Base-by-base conservation (phyloP, 2,888 invertebrate genomes). In the Abrostola triplasia region DNA sequence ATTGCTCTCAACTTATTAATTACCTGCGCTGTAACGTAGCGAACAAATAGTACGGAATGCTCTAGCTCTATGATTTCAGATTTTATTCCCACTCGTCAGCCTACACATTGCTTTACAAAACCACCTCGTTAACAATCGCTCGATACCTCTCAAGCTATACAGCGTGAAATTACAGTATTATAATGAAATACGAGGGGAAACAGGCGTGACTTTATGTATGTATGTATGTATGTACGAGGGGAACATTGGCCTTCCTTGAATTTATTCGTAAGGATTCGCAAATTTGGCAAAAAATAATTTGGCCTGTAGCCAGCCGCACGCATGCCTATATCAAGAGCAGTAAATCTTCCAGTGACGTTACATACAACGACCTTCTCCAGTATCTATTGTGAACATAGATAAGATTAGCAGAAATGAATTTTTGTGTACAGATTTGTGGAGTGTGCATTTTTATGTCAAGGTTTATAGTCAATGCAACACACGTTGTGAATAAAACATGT, bases 201-300 rank as follows among this genome's bases (percentile, higher is more conserved):
- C n/a, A n/a, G n/a, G n/a, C n/a, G n/a, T n/a, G n/a, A n/a, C n/a
- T n/a, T n/a, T n/a, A n/a, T n/a, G n/a, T n/a, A n/a, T n/a, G n/a
- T n/a, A n/a, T n/a, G n/a, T n/a, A n/a, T n/a, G n/a, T n/a, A n/a
- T n/a, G n/a, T 80, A 81, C 79, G 82, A 81, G 82, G 77, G 63
- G 42, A 59, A 63, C 77, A 77, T 77, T 80, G 84, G 82, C 87
- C 88, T 90, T 83, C 81, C 59, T 61, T 66, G 80, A 84, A 90
- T 91, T 88, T 88, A 89, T 89, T 84, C 71, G 84, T 84, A 75
- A 73, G 73, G 79, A 74, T 77, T 83, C 73, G 84, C 83, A 82
- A 81, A 90, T 89, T 89, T 89, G 89, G 88, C 87, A 90, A 90
- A 90, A 88, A 91, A 91, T 88, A 84, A 79, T 72, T 80, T 81